Evolutionary conservation across 2,797 vertebrate species (phyloP), one percentile per base, ranked within the genome.

Genomic region (Chanos chanos): DNA sequence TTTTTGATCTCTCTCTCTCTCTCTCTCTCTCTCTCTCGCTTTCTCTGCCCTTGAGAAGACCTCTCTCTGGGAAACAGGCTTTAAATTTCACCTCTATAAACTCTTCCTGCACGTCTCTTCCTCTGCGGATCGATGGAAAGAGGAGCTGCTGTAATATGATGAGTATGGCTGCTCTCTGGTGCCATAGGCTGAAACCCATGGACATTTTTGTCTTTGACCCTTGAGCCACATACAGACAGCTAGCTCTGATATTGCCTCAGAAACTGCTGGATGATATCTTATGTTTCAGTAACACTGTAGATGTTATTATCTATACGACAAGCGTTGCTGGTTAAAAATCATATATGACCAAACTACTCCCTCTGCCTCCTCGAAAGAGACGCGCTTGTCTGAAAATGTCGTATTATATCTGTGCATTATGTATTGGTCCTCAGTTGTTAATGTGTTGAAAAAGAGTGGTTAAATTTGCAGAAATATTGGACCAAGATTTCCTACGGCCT

Each of bases 61-160:
- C 63, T 85, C 79, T 82, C 18, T 33, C 54, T 63, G 70, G 73
- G 68, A 52, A 57, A 68, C 48, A 54, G 70, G 74, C 80, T 85
- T 88, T 88, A 75, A 81, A 85, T 89, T 87, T 89, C 86, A 86
- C 81, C 81, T 85, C 78, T 66, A 80, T 72, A 82, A 70, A 80
- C 83, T 81, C 81, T 80, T 87, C 80, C 77, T 86, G 82, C 81
- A 81, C 83, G 83, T 71, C 76, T 80, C 84, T 89, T 88, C 86
- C 83, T 81, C 71, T 85, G 72, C 71, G 68, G 84, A 89, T 90
- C 86, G 83, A 89, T 90, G 75, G 82, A 86, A 87, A 91, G 69
- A 73, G 81, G 85, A 92, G 89, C 85, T 68, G 71, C 64, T 77
- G 85, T 81, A 89, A 87, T 77, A 66, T 39, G 85, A 90, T 71